phyloP scores from a whole-genome alignment of 2,797 vertebrate genomes.

The Cyprinella venusta region DNA sequence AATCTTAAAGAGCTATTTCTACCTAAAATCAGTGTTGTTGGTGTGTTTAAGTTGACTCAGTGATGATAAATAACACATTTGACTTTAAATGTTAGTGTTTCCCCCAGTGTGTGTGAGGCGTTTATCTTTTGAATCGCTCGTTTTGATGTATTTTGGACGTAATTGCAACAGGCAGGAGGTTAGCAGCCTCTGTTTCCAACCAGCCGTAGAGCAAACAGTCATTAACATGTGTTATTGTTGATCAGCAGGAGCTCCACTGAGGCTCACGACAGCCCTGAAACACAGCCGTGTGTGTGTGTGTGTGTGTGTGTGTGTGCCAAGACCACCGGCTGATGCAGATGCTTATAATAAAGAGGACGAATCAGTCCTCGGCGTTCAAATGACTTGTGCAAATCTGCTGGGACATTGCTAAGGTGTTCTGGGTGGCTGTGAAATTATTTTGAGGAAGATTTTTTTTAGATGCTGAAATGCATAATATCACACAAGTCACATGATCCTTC shows the following conservation, averaged over 20 bases:
- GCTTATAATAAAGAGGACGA: constrained; percentile 8
- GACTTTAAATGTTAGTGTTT: not conserved
- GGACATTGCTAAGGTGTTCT: too few relatives aligned
- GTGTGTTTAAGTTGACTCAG: not conserved
- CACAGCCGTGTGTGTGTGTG: not conserved
- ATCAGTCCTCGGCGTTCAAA: not conserved
- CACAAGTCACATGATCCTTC: too few relatives aligned
- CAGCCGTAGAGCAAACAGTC: constrained; percentile 69
- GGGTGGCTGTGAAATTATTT: too few relatives aligned
- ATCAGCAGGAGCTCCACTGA: constrained; percentile 56
- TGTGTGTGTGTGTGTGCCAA: not conserved
- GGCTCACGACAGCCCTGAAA: constrained; percentile 3
- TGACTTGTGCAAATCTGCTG: too few relatives aligned
- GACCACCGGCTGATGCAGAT: constrained; percentile 5
- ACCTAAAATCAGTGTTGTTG: not conserved
- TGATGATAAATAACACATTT: not conserved
- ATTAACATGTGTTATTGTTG: constrained; percentile 70
- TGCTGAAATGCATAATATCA: too few relatives aligned
- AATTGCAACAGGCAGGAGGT: constrained; percentile 66
- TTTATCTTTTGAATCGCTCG: constrained; percentile 43
- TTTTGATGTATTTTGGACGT: constrained; percentile 53
- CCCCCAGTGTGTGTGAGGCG: not conserved
- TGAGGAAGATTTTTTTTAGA: too few relatives aligned
- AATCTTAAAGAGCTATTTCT: not conserved
- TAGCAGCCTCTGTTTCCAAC: constrained; percentile 58